These are phyloP conservation scores for Tanypteryx hageni DNA, from an alignment of 2,888 invertebrate species.

Conservation along the genomic window DNA sequence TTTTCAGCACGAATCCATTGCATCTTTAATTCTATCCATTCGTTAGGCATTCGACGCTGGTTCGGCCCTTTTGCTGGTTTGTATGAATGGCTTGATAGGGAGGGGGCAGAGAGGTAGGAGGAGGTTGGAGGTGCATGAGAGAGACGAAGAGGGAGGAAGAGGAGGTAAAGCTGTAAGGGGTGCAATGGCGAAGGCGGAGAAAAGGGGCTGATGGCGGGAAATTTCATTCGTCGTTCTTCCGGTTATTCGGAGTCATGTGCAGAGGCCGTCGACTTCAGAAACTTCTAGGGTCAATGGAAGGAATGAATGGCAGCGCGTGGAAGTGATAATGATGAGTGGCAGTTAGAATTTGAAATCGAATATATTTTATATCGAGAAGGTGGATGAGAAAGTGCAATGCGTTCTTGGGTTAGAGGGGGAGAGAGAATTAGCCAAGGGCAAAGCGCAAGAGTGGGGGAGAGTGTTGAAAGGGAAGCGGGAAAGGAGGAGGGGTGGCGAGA, in stretches of 20 bases:
- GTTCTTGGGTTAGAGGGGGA: not conserved
- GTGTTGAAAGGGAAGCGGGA: not conserved
- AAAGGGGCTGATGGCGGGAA: not conserved
- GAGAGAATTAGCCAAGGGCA: not conserved
- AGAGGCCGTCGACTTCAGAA: not conserved
- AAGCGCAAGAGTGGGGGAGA: not conserved
- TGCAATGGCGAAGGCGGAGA: not conserved
- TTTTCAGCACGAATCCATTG: no score
- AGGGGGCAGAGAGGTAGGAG: not conserved
- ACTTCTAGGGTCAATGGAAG: not conserved
- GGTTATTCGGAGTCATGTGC: no score
- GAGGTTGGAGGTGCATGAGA: not conserved
- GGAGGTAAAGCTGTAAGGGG: not conserved
- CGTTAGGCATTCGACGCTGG: no score
- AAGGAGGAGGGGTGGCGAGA: not conserved
- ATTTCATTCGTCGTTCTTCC: no score
- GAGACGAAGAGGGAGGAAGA: not conserved
- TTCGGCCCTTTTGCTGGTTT: no score
- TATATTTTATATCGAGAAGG: not conserved
- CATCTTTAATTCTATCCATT: no score
- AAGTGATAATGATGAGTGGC: not conserved
- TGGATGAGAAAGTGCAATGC: not conserved
- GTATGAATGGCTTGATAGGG: not conserved
- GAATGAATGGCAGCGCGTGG: slow-evolving; percentile 19
- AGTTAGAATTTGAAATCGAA: slow-evolving; percentile 3